Evolutionary conservation across 2,113 vertebrate species (phyloP).

Genomic region (Xiphorhynchus elegans): DNA sequence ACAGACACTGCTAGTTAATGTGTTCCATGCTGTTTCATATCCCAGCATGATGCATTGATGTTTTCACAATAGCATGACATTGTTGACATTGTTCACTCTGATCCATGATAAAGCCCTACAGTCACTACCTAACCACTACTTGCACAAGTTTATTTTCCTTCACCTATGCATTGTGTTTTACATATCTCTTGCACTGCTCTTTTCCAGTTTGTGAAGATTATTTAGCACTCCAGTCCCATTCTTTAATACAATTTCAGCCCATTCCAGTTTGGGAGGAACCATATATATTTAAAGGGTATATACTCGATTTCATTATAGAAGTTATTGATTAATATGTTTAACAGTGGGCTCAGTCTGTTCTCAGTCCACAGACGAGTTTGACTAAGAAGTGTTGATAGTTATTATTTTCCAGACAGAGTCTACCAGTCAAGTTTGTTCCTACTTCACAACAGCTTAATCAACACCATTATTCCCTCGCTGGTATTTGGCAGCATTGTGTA

Average conservation of each 20-base stretch:
- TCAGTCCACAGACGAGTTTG: background rate
- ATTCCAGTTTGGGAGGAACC: background rate
- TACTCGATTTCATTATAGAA: background rate
- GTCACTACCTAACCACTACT: background rate
- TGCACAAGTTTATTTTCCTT: background rate
- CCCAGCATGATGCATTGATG: background rate
- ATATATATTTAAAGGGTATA: background rate
- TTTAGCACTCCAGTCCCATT: background rate
- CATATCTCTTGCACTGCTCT: background rate
- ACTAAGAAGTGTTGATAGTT: background rate
- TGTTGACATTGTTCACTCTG: background rate
- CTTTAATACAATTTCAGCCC: background rate
- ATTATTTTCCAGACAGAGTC: background rate
- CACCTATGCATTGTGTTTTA: background rate
- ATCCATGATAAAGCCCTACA: background rate
- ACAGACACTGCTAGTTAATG: background rate
- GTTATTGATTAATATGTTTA: background rate
- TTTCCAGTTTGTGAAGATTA: background rate
- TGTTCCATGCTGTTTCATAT: background rate
- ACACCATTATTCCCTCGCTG: background rate
- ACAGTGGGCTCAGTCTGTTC: background rate
- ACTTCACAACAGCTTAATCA: background rate
- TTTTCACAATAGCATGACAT: background rate
- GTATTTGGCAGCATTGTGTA: background rate
- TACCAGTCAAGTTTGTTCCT: background rate